Conservation (phyloP, 2,888 invertebrate species). For the Nezara viridula region DNA sequence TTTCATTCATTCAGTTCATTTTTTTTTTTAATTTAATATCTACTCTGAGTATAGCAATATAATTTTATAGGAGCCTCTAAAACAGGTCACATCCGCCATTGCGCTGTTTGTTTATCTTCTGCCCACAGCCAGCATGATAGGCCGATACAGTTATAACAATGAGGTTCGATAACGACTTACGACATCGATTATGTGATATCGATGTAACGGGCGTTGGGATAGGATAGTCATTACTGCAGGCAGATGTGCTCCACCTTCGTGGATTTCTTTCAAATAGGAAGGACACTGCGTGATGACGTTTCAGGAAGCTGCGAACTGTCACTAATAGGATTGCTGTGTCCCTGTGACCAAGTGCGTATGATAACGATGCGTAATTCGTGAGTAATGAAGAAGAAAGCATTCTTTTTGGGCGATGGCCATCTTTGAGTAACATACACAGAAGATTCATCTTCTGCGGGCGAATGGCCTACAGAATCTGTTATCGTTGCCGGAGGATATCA, state of each 20-base stretch:
- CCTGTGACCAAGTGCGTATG: too few species aligned
- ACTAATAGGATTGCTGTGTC: background rate
- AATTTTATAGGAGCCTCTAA: background rate
- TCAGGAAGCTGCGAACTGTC: background rate
- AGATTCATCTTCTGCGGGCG: background rate
- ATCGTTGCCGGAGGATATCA: rapidly evolving
- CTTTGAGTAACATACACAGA: background rate
- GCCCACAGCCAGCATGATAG: slow-evolving; percentile 26
- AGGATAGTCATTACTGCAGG: background rate
- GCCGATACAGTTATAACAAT: slow-evolving; percentile 33
- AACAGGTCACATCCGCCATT: background rate
- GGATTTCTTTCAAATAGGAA: too few species aligned
- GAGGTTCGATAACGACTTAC: slow-evolving; percentile 28
- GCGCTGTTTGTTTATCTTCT: slow-evolving; percentile 15
- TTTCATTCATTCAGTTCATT: too few species aligned
- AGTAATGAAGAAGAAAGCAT: background rate
- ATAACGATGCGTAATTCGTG: background rate
- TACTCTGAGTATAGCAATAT: background rate
- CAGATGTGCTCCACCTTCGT: background rate
- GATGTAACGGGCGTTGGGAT: background rate
- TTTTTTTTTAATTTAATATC: background rate
- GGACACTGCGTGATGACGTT: background rate
- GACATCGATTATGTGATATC: slow-evolving; percentile 37
- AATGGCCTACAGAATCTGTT: too few species aligned
- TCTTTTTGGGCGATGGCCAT: background rate